Percentiles rank a stretch among this genome's conserved stretches.
These are phyloP conservation scores for honey bee (Apis mellifera) DNA, from an alignment of 1,140 invertebrate species.

Conservation along the genomic window Amel_HAv3.1 CM009944.2:4838501-4839000, in stretches of 20 bases:
- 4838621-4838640: no score
- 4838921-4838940: not conserved
- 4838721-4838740: no score
- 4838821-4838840: slow-evolving; percentile 19
- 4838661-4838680: no score
- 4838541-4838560: no score
- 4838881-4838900: slow-evolving; percentile 10
- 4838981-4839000: not conserved
- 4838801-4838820: slow-evolving; percentile 10
- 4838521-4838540: no score
- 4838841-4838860: slow-evolving; percentile 26
- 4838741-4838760: not conserved
- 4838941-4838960: slow-evolving; percentile 4
- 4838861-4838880: slow-evolving; percentile 1
- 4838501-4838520: no score
- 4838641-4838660: no score
- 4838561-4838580: no score
- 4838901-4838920: not conserved
- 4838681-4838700: no score
- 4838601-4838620: no score
- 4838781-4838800: not conserved
- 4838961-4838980: not conserved
- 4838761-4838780: not conserved
- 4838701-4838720: no score
- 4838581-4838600: no score